Evolutionary conservation across 2,888 invertebrate species (phyloP).

Genomic region (Drosophila melanosoma): DNA sequence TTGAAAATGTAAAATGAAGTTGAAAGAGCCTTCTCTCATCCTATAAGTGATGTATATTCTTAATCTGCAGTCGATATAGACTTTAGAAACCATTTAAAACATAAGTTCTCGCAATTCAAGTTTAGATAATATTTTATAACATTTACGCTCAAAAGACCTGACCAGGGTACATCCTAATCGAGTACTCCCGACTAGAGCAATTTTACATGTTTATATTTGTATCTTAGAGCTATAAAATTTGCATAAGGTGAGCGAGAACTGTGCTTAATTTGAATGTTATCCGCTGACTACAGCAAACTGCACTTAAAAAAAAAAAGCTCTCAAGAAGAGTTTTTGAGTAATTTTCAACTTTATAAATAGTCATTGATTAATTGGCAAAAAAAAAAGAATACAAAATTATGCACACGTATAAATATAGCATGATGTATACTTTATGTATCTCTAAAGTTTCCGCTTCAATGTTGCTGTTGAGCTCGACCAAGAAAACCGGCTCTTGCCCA

Average conservation of each 20-base stretch:
- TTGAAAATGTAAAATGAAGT: not conserved
- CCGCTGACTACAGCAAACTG: slow-evolving; percentile 26
- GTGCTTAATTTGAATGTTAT: slow-evolving; percentile 23
- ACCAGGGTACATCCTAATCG: not conserved
- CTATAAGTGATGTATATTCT: not conserved
- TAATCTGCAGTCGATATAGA: not conserved
- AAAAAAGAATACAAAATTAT: not conserved
- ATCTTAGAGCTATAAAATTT: slow-evolving; percentile 40
- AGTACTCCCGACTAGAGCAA: not conserved
- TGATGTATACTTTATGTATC: slow-evolving; percentile 12
- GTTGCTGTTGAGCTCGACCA: slow-evolving; percentile 11
- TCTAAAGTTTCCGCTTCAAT: slow-evolving; percentile 2
- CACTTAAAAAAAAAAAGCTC: slow-evolving; percentile 25
- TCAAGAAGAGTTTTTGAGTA: slow-evolving; percentile 1
- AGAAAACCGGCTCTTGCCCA: slow-evolving; percentile 28
- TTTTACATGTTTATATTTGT: not conserved
- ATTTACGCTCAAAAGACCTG: not conserved
- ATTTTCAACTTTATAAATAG: slow-evolving; percentile 25
- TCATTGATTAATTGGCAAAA: slow-evolving; percentile 29
- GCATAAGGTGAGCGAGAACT: slow-evolving; percentile 63
- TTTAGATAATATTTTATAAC: not conserved
- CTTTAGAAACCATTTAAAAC: not conserved
- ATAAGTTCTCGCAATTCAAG: not conserved
- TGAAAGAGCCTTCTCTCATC: not conserved
- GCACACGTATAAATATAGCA: slow-evolving; percentile 1